Evolutionary conservation across 2,113 vertebrate species (phyloP).

Genomic region (Cathartes aura): DNA sequence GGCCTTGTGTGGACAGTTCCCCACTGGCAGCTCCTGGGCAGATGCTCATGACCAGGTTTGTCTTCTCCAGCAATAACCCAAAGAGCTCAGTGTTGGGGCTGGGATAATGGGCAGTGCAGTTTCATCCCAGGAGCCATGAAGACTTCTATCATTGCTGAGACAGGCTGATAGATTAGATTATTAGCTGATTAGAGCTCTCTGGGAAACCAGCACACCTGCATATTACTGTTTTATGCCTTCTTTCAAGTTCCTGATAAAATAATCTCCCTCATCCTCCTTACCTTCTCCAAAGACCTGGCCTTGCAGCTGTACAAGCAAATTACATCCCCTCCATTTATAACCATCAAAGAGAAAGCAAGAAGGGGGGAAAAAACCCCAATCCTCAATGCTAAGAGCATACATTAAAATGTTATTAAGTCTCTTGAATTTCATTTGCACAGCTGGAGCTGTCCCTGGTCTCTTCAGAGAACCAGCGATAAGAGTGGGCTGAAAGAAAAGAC

Average conservation of each 20-base stretch:
- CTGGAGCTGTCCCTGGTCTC: not conserved
- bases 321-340: constrained; percentile 17
- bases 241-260: not conserved
- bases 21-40: not conserved
- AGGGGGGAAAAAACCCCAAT: not conserved
- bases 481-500: not conserved
- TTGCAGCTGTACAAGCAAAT: constrained; percentile 61
- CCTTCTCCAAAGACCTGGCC: not conserved
- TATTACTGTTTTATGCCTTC: not conserved
- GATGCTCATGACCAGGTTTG: not conserved
- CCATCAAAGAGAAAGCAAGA: not conserved
- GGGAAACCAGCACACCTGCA: not conserved
- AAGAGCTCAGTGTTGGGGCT: not conserved
- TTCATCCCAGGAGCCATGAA: not conserved
- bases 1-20: not conserved
- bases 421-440: constrained; percentile 34
- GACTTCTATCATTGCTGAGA: not conserved
- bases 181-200: not conserved
- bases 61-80: not conserved
- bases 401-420: constrained; percentile 1
- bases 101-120: not conserved
- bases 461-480: not conserved
- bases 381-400: not conserved
- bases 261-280: not conserved
- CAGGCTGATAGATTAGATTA: not conserved